These are phyloP conservation scores for Dolichomitus sp. DNA, from an alignment of 2,888 invertebrate species.

Conservation along the genomic window DNA sequence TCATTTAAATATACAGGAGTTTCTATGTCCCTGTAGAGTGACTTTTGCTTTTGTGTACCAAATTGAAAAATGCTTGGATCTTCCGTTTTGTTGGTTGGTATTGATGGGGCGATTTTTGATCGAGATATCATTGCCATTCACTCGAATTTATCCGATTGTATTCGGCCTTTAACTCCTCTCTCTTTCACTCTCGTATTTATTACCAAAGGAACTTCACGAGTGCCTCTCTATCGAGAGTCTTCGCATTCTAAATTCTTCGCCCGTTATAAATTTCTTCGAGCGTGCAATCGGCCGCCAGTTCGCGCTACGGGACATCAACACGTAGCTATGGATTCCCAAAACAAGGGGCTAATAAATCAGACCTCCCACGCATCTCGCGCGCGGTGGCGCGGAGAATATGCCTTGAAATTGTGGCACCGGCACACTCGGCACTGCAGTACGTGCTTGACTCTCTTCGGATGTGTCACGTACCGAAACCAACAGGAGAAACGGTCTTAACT, in stretches of 20 bases:
- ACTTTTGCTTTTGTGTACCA: background rate
- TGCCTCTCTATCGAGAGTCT: background rate
- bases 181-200: slow-evolving; percentile 10
- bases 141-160: slow-evolving; percentile 15
- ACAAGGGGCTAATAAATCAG: slow-evolving; percentile 62
- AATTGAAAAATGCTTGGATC: background rate
- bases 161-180: slow-evolving; percentile 6
- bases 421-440: slow-evolving; percentile 4
- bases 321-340: slow-evolving; percentile 47
- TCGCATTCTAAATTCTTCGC: slow-evolving; percentile 49
- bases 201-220: background rate
- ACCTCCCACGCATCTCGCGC: slow-evolving; percentile 45
- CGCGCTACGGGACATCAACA: slow-evolving; percentile 58
- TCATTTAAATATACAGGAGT: background rate
- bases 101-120: background rate
- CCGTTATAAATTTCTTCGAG: slow-evolving; percentile 54
- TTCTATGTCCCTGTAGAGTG: background rate
- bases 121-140: slow-evolving; percentile 16
- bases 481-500: background rate
- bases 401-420: slow-evolving; percentile 41
- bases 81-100: background rate
- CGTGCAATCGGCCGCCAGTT: slow-evolving; percentile 3
- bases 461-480: slow-evolving; percentile 18
- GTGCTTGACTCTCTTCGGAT: slow-evolving; percentile 27
- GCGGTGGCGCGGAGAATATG: slow-evolving; percentile 27